Base-by-base conservation (phyloP, 2,113 vertebrate genomes). In the Antigone vipio region DNA sequence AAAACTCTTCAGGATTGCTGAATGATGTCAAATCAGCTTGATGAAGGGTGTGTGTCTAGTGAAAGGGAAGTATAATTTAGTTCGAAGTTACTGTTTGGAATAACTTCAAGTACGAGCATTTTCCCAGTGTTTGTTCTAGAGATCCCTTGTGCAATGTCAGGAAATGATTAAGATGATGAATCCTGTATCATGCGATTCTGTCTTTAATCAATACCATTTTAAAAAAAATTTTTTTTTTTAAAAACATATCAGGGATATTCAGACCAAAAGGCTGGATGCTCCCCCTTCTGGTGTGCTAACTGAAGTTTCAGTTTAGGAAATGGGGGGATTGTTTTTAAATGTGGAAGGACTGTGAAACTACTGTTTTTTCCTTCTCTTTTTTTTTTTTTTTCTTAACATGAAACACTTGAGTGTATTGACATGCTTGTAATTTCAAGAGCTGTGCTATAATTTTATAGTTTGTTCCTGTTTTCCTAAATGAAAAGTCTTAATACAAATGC, bases 1-100 rank as follows among this genome's bases (percentile, higher is more conserved):
- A 22, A 35, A 64, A 5, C 60, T 71, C 38, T 38, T 44, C 23
- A 26, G 4, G 47, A 5, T 20, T 50, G 15, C 40, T 21, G 42
- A 15, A 17, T 1, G 4, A 4, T 60, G 44, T n/a, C 38, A 17
- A 1, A 14, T 47, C 0, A 0, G 32, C 59, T 55, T 23, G 53
- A 11, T 32, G 27, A 47, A 77, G 20, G 23, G 44, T 0, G 4
- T 80, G 59, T 50, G 56, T 44, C 3, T 7, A 20, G 90, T 16
- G 34, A 84, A 64, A 81, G 45, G 58, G 74, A 87, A 64, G n/a
- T 29, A 5, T 3, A 19, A 24, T 42, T 59, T n/a, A 42, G 15
- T 49, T 34, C 3, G 1, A 44, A 76, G 24, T 44, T 50, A 12
- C 40, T 50, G 72, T 27, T 69, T 42, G 29, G 16, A 64, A 56